Evolutionary conservation across 2,888 invertebrate species (phyloP).

Genomic region (Eilema caniola): DNA sequence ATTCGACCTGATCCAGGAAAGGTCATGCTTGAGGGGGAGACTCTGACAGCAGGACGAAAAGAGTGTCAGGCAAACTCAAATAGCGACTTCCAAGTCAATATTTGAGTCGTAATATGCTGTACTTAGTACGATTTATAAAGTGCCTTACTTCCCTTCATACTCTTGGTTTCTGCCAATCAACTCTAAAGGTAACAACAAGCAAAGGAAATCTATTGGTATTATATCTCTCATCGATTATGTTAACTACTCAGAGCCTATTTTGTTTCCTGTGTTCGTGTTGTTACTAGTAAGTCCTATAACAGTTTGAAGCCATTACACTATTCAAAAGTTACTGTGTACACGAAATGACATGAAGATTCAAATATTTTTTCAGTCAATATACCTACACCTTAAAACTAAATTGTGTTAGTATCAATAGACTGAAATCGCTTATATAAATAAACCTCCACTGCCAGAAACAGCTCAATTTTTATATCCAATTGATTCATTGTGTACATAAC

Average conservation of each 20-base stretch:
- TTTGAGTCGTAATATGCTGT: too few relatives aligned
- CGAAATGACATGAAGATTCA: neutral
- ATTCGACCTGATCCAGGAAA: too few relatives aligned
- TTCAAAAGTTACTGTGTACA: neutral
- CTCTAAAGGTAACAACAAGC: too few relatives aligned
- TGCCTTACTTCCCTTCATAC: neutral
- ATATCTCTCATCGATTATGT: neutral
- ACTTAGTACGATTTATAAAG: neutral
- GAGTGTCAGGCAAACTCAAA: too few relatives aligned
- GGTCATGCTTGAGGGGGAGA: too few relatives aligned
- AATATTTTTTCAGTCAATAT: constrained; percentile 1
- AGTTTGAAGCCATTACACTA: neutral
- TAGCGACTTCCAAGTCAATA: too few relatives aligned
- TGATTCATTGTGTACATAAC: constrained; percentile 39
- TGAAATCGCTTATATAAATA: constrained; percentile 35
- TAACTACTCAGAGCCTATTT: neutral
- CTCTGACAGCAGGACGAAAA: too few relatives aligned
- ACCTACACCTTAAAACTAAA: constrained; percentile 16
- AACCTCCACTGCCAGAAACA: constrained; percentile 50
- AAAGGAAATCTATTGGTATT: too few relatives aligned
- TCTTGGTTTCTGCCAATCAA: neutral
- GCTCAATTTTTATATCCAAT: constrained; percentile 46
- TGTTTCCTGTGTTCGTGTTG: neutral
- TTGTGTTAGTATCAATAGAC: constrained; percentile 18
- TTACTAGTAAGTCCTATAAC: neutral